Conservation (phyloP, 2,797 vertebrate genomes). For the Crenuchus spilurus region DNA sequence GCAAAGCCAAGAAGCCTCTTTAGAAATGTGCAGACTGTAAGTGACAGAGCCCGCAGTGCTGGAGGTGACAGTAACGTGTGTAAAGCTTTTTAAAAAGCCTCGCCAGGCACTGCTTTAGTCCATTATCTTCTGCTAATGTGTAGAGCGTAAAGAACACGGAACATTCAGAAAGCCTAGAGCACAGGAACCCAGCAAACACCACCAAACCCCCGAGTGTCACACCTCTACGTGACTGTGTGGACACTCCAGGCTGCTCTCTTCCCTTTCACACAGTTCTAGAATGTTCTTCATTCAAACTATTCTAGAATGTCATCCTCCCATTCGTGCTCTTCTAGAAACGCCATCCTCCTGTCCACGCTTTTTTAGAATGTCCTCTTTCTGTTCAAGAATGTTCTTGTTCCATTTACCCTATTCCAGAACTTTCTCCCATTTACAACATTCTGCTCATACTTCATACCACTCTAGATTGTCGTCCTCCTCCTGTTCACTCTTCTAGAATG, state of each 20-base stretch:
- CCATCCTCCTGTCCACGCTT: background rate
- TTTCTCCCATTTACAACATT: too few species aligned
- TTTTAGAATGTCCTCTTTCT: too few species aligned
- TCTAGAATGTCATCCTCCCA: background rate
- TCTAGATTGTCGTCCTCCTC: too few species aligned
- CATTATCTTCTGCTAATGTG: background rate
- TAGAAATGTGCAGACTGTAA: conserved; percentile 3
- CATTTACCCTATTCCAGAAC: too few species aligned
- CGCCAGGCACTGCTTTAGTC: too few species aligned
- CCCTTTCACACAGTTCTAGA: background rate
- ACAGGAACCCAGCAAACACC: background rate
- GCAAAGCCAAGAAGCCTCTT: conserved; percentile 18
- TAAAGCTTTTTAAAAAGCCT: background rate
- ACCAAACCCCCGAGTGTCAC: background rate
- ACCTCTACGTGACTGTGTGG: background rate
- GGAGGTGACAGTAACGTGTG: background rate
- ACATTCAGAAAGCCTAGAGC: background rate
- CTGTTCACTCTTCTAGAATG: too few species aligned
- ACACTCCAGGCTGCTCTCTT: too few species aligned
- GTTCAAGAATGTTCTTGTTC: too few species aligned
- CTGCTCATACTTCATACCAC: too few species aligned
- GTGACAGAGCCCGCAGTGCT: conserved; percentile 4
- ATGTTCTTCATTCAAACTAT: background rate
- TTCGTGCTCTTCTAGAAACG: background rate
- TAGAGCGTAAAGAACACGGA: background rate